A percentile compares a stretch with the other conserved stretches of the same genome.
Conservation (phyloP, 2,113 vertebrate species). For the Nymphicus hollandicus region DNA sequence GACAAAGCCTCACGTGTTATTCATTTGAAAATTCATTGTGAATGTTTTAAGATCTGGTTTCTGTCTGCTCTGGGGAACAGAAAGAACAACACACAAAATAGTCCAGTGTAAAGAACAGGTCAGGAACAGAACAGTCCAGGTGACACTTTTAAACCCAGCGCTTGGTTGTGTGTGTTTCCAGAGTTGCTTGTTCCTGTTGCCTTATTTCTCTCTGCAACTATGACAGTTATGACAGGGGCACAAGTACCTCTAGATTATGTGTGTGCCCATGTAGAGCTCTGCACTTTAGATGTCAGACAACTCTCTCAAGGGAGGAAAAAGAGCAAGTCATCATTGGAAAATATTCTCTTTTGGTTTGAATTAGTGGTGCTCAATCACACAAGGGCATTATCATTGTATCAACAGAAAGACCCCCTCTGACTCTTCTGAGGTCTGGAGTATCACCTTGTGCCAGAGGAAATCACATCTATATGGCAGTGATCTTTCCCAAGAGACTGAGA, state of each 20-base stretch:
- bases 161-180: neutral
- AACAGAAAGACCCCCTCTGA: neutral
- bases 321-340: neutral
- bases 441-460: neutral
- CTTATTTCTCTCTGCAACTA: neutral
- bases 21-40: slow-evolving; percentile 51
- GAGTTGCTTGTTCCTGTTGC: neutral
- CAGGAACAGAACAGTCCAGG: neutral
- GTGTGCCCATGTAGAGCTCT: neutral
- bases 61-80: slow-evolving; percentile 21
- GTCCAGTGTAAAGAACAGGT: slow-evolving; percentile 26
- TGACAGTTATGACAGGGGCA: neutral
- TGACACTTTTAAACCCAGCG: neutral
- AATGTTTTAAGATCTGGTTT: slow-evolving; percentile 59
- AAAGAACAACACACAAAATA: neutral
- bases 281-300: neutral
- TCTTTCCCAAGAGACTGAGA: neutral
- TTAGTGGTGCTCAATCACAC: neutral
- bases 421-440: neutral
- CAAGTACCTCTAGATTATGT: neutral
- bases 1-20: slow-evolving; percentile 46
- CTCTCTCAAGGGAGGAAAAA: neutral
- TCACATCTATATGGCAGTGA: neutral
- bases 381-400: neutral
- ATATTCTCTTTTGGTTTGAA: slow-evolving; percentile 21